Percentiles rank a stretch among this genome's conserved stretches.
These are phyloP conservation scores for Plebejus anna DNA, from an alignment of 2,888 invertebrate species.

Conservation along the genomic window DNA sequence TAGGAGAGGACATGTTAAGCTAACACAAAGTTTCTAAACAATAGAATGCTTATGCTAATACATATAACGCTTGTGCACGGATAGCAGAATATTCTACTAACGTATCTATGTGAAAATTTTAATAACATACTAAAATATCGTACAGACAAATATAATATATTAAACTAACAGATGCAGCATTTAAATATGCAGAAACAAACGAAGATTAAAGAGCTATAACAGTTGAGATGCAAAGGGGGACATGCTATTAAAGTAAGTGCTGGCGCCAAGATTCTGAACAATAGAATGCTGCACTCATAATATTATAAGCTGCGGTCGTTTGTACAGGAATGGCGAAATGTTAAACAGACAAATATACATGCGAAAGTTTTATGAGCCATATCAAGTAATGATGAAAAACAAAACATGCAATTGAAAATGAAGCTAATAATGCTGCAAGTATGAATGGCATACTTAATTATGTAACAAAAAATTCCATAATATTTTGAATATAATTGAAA, in stretches of 20 bases:
- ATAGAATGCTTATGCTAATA: conserved; percentile 69
- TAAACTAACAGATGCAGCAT: neutral
- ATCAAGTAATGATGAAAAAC: conserved; percentile 1
- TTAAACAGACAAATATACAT: conserved; percentile 11
- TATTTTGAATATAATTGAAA: neutral
- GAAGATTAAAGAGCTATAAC: conserved; percentile 43
- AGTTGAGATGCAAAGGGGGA: conserved; percentile 51
- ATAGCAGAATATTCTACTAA: neutral
- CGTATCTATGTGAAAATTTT: neutral
- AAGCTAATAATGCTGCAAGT: neutral
- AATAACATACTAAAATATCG: neutral
- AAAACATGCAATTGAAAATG: conserved; percentile 1
- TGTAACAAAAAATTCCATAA: neutral
- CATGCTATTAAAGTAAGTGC: conserved; percentile 56
- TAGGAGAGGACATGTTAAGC: no score
- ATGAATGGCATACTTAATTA: neutral
- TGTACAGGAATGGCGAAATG: conserved; percentile 32
- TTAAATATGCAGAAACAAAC: conserved; percentile 44
- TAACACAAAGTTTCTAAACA: conserved; percentile 68
- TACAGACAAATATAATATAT: neutral
- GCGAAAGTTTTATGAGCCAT: conserved; percentile 15
- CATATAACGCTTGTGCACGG: conserved; percentile 61
- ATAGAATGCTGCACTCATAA: conserved; percentile 62
- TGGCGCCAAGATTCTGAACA: conserved; percentile 76
- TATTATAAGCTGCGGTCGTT: conserved; percentile 59